Evolutionary conservation across 2,888 invertebrate species (phyloP), one percentile per base, ranked within the genome.

Genomic region (Prosapia bicincta): DNA sequence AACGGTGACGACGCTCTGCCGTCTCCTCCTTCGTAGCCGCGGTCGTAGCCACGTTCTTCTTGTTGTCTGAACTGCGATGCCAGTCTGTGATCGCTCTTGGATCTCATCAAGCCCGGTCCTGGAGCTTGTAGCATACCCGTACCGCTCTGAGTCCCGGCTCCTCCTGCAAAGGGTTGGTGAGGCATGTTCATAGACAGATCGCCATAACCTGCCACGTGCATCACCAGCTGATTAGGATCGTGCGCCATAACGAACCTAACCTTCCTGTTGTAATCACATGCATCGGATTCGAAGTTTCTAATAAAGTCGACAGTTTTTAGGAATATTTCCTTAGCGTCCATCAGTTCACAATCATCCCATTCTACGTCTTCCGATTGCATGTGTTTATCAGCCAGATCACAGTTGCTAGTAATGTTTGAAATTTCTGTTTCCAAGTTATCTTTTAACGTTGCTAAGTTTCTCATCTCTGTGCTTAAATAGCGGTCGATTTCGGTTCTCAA

Each of bases 241-340:
- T 95, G 95, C 28, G 94, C 93, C 88, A 95, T 92, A 72, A 93
- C 89, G 86, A 97, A 95, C 79, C 95, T 89, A 80, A 95, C 91
- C 81, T 94, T 90, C 78, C 96, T 89, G 79, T 90, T 92, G 83
- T 95, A 96, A 85, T 97, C 96, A 74, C 92, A 92, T 79, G 93
- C 94, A 86, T 98, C 97, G 82, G 96, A 94, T 85, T 97, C 97
- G 83, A 96, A 97, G 28, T 79, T 79, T 68, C 88, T 89, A 80
- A 98, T 91, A 85, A 98, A 98, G 83, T 98, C 98, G 69, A 98
- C 93, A 20, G 98, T 98, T 85, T 96, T 96, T 25, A 97, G 87
- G 87, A 98, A 98, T 79, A 97, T 96, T 86, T 97, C 97, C 86
- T 98, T 98, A 76, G 97, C 94, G 83, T 97, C 96, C 88, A 97